Base-by-base conservation (phyloP, 2,113 vertebrate species). In the Crotalus helleri region DNA sequence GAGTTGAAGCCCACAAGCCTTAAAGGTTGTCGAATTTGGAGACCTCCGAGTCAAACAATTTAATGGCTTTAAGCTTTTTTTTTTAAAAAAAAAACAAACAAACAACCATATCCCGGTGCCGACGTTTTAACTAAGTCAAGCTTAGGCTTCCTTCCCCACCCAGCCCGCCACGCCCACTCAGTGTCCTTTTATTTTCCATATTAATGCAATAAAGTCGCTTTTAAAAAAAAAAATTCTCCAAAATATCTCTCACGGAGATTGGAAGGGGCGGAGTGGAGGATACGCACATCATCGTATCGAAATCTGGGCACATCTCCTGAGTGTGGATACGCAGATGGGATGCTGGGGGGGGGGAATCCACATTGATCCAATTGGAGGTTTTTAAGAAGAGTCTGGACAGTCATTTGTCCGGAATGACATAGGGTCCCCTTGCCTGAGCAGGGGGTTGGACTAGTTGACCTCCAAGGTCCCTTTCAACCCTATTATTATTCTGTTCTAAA, bases 141-240 rank as follows among this genome's bases (percentile, higher is more conserved):
- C 96, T 69, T 69, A 93, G 94, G 95, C 95, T 94, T 92, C 97
- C 96, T 97, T 96, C 94, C 33, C 69, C 19, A 13, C 53, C 53
- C 10, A 44, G 44, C 53, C 9, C 53, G 9, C 29, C 49, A 51
- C 8, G 8, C 29, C 64, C 10, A n/a, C 61, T 95, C 54, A 90
- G 97, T 96, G 97, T 61, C 10, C 10, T 64, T 64, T 64, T 29
- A 94, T 96, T 97, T 96, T 98, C 98, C 97, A 97, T 97, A 98
- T 97, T 97, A 97, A 97, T 97, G 97, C 97, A 97, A 97, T 95
- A 96, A 97, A 96, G 97, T 95, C 94, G 94, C 96, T 97, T 96
- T 51, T 51, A 9, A 51, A 9, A 51, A 97, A 97, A 95, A 97
- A 97, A 97, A n/a, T 97, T 98, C 97, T 97, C 98, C 97, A 97